phyloP scores from a whole-genome alignment of 2,888 invertebrate species.

The Orchesella flavescens region DNA sequence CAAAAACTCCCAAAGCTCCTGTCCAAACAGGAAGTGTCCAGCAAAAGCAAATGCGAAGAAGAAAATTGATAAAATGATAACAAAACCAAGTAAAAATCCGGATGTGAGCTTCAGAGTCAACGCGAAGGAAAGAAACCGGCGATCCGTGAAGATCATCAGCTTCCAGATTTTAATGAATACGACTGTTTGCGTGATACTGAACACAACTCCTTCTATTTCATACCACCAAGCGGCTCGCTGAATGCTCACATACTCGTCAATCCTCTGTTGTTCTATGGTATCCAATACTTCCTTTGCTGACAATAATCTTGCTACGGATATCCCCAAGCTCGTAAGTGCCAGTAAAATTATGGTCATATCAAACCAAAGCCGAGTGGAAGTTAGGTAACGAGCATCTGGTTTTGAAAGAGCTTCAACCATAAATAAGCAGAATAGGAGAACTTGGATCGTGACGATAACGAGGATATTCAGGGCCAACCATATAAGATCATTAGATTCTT shows the following conservation, averaged over 20 bases:
- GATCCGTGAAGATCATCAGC: constrained; percentile 58
- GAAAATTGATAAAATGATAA: constrained; percentile 26
- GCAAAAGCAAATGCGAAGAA: constrained; percentile 53
- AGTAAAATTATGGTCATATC: constrained; percentile 51
- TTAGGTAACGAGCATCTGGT: constrained; percentile 1
- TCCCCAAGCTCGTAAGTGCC: constrained; percentile 12
- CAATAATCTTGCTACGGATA: too few species aligned
- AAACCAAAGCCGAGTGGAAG: constrained; percentile 55
- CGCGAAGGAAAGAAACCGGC: constrained; percentile 57
- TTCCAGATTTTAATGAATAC: constrained; percentile 64
- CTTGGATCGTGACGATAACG: not conserved
- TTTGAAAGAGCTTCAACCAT: too few species aligned
- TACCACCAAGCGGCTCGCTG: constrained; percentile 55
- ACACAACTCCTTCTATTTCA: constrained; percentile 37
- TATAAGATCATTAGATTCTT: not conserved
- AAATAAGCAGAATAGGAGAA: not conserved
- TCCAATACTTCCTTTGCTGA: constrained; percentile 11
- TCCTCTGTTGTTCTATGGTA: constrained; percentile 28
- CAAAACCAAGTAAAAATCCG: constrained; percentile 35
- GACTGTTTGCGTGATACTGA: constrained; percentile 50
- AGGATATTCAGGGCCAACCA: constrained; percentile 27
- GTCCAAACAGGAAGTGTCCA: too few species aligned
- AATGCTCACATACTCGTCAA: too few species aligned
- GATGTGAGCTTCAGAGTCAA: constrained; percentile 58
- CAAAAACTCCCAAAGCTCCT: constrained; percentile 49